These are phyloP conservation scores for Galeopsomyia nigrocyanea DNA, from an alignment of 2,888 invertebrate genomes.

Conservation along the genomic window DNA sequence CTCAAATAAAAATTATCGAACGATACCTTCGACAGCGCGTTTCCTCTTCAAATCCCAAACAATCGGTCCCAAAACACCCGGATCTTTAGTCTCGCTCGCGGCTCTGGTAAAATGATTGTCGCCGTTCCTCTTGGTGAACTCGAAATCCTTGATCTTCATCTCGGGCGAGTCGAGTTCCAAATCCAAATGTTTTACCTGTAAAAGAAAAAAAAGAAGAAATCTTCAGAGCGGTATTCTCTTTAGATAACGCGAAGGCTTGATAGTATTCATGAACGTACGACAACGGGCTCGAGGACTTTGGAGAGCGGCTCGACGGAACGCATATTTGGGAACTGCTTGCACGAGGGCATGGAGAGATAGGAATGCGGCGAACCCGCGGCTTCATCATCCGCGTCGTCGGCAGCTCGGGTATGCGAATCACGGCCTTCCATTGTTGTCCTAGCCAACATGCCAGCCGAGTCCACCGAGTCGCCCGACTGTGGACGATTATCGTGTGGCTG, in stretches of 20 bases:
- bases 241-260: background rate
- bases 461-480: conserved; percentile 55
- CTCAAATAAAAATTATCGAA: background rate
- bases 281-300: conserved; percentile 83
- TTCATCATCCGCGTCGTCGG: conserved; percentile 48
- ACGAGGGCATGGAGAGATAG: conserved; percentile 88
- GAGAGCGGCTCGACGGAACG: conserved; percentile 83
- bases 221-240: background rate
- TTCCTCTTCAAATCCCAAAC: conserved; percentile 87
- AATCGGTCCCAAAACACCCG: conserved; percentile 86
- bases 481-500: conserved; percentile 52
- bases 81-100: conserved; percentile 80
- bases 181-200: conserved; percentile 61
- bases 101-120: conserved; percentile 73
- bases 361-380: conserved; percentile 74
- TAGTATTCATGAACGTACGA: conserved; percentile 72
- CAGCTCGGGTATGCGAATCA: no score
- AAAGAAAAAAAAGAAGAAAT: conserved; percentile 12
- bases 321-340: conserved; percentile 87
- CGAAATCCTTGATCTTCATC: conserved; percentile 45
- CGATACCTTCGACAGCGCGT: conserved; percentile 63
- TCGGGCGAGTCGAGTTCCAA: conserved; percentile 62
- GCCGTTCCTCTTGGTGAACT: conserved; percentile 54
- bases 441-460: conserved; percentile 42
- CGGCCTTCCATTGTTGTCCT: no score